phyloP scores from a whole-genome alignment of 2,113 vertebrate genomes.

The Toxotes chatareus region DNA sequence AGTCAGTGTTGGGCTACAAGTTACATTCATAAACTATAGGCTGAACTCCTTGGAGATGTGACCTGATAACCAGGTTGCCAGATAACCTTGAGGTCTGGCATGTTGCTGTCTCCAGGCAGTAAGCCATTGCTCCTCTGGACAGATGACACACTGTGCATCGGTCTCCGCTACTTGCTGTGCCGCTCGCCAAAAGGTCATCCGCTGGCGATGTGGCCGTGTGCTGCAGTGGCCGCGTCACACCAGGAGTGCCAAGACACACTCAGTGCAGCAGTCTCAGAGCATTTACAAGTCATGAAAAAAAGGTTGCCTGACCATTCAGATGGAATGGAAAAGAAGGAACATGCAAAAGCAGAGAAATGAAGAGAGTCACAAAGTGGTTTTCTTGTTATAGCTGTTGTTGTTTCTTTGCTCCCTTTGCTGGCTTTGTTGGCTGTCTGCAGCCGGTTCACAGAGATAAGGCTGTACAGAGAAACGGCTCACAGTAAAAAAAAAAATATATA shows the following conservation, averaged over 20 bases:
- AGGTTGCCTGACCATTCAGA: conserved; percentile 40
- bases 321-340: conserved; percentile 44
- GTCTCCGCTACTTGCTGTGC: conserved; percentile 35
- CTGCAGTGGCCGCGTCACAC: conserved; percentile 40
- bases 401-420: conserved; percentile 54
- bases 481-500: background rate
- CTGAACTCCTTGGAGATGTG: conserved; percentile 35
- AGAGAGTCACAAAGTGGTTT: conserved; percentile 47
- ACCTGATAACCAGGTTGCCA: conserved; percentile 45
- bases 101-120: conserved; percentile 43
- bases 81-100: conserved; percentile 58
- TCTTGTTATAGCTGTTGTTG: conserved; percentile 44
- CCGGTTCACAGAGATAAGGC: conserved; percentile 68
- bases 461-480: conserved; percentile 38
- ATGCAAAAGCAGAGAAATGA: conserved; percentile 55
- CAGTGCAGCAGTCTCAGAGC: conserved; percentile 27
- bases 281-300: conserved; percentile 39
- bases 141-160: conserved; percentile 51
- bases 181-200: conserved; percentile 66
- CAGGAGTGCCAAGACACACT: conserved; percentile 30
- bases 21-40: conserved; percentile 14
- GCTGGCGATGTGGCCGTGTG: conserved; percentile 34
- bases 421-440: conserved; percentile 59
- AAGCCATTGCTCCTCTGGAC: conserved; percentile 42
- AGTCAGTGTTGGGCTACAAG: conserved; percentile 25